Percentiles rank a stretch among this genome's conserved stretches.
Evolutionary conservation across 2,113 vertebrate species (phyloP).

Genomic region (Orientallactaga bullata): DNA sequence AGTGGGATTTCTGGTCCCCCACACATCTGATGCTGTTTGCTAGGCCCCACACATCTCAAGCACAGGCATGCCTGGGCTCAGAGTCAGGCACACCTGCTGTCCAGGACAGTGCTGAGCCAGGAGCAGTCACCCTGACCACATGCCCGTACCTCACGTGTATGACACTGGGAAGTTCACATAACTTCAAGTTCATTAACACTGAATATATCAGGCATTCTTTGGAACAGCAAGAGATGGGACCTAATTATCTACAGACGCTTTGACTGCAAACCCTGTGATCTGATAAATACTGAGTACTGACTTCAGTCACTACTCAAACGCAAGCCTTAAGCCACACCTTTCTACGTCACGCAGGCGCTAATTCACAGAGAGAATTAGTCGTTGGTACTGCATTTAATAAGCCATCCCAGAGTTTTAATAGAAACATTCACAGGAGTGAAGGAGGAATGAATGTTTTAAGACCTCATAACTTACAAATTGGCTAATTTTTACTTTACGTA

Average conservation of each 20-base stretch:
- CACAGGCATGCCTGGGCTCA: too few relatives aligned
- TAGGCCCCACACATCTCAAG: too few relatives aligned
- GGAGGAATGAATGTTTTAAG: conserved; percentile 66
- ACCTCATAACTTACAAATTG: conserved; percentile 77
- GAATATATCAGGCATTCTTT: background rate
- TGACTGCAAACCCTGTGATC: background rate
- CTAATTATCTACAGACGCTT: background rate
- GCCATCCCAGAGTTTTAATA: conserved; percentile 73
- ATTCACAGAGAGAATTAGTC: conserved; percentile 74
- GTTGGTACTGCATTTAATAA: conserved; percentile 75
- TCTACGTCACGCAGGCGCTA: conserved; percentile 20
- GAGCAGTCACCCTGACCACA: background rate
- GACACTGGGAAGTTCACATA: rapidly evolving
- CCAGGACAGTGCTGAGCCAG: background rate
- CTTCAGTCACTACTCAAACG: conserved; percentile 46
- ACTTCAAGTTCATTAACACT: background rate
- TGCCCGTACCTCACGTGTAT: rapidly evolving
- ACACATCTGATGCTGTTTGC: background rate
- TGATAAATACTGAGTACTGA: conserved; percentile 48
- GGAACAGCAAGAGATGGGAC: background rate
- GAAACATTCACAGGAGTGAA: conserved; percentile 60
- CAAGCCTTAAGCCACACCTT: conserved; percentile 36
- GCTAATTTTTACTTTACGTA: conserved; percentile 79
- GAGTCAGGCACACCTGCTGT: background rate
- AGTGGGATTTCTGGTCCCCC: background rate